Evolutionary conservation across 2,113 vertebrate species (phyloP).

Genomic region (Butastur rufipennis): DNA sequence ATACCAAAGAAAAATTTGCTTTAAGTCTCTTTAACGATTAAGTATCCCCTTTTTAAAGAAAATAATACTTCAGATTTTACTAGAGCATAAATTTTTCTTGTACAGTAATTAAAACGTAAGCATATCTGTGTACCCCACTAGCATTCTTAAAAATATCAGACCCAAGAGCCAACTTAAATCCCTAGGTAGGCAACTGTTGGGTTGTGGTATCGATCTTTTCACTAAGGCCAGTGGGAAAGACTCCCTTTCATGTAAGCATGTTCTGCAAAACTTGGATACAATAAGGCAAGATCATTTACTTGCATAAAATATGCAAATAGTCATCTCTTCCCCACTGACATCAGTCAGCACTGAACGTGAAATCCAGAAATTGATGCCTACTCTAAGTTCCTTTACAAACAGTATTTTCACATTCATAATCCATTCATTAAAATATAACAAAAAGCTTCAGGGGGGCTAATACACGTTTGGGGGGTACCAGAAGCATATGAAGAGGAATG

Average conservation of each 20-base stretch:
- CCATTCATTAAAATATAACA: neutral
- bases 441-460: neutral
- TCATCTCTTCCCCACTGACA: neutral
- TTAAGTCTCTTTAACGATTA: neutral
- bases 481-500: neutral
- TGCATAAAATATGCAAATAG: rapidly evolving
- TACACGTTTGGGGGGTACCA: neutral
- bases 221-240: neutral
- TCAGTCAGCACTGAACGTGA: neutral
- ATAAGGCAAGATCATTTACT: neutral
- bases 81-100: neutral
- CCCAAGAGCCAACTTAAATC: neutral
- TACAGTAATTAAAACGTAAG: neutral
- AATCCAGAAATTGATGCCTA: neutral
- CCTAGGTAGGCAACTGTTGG: neutral
- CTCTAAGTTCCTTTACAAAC: neutral
- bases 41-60: neutral
- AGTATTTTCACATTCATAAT: neutral
- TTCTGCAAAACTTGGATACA: neutral
- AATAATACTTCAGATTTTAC: neutral
- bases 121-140: neutral
- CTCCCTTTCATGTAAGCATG: neutral
- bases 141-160: neutral
- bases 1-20: neutral
- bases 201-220: neutral